Evolutionary conservation across 2,888 invertebrate species (phyloP), one percentile per base, ranked within the genome.

Genomic region (Halictus quadricinctus): DNA sequence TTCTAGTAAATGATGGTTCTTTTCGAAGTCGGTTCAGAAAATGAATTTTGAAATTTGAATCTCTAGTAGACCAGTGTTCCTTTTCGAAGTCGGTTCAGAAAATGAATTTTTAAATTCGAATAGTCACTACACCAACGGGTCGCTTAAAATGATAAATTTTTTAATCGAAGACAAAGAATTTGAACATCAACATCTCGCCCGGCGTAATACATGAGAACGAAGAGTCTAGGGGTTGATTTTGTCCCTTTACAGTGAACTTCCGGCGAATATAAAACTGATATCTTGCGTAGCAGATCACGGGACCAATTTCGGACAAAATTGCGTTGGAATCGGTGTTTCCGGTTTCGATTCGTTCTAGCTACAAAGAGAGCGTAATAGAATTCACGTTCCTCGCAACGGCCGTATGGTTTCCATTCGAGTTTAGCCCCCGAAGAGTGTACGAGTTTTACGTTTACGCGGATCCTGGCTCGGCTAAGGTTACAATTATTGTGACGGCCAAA

Each of bases 341-440:
- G 58, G 58, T 78, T 66, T 18, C 48, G 43, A 41, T 21, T 66
- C 74, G 8, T 29, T 66, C 54, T 48, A 73, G 48, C 54, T 29
- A 18, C 1, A 18, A 50, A 50, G 4, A 50, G 50, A 7, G 18
- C 50, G 15, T 36, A 5, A 50, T 8, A 66, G 58, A 46, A 64
- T 66, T 74, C 43, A 69, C 80, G 80, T 87, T 74, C 86, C 86
- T 88, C 90, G 89, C 86, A 90, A 91, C 84, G 84, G 87, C 86
- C 46, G 81, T 60, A 43, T 54, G 73, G 84, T 80, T 85, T 83
- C 69, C 76, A 73, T 79, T 76, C 72, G 81, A 75, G 60, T 72
- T 83, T 81, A 73, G 60, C 54, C n/a, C 54, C 78, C 74, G 76
- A 80, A 12, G 74, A 85, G 72, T 79, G 76, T 77, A 75, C 76